A percentile compares a stretch with the other conserved stretches of the same genome.
phyloP scores from a whole-genome alignment of 2,888 invertebrate genomes.

The Zootermopsis nevadensis region DNA sequence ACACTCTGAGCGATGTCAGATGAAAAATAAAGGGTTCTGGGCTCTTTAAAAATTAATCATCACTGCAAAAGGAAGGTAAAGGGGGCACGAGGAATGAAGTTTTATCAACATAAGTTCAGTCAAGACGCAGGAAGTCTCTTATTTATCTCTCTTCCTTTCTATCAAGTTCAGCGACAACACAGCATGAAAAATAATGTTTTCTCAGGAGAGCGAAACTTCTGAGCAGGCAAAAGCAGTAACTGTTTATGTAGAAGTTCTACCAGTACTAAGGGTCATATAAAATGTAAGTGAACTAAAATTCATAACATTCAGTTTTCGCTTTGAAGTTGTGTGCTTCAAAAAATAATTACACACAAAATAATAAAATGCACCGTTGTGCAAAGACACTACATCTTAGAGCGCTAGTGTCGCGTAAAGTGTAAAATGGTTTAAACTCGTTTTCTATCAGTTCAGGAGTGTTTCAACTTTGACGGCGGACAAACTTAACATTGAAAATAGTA shows the following conservation, averaged over 20 bases:
- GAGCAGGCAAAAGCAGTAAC: not conserved
- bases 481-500: too few relatives aligned
- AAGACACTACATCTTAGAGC: too few relatives aligned
- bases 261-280: not conserved
- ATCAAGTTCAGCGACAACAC: not conserved
- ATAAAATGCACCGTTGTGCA: too few relatives aligned
- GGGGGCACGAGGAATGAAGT: not conserved
- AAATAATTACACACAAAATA: not conserved
- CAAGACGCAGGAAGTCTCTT: conserved; percentile 6
- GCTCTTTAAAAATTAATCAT: not conserved
- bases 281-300: not conserved
- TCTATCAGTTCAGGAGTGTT: too few relatives aligned
- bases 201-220: not conserved
- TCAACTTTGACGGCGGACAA: too few relatives aligned
- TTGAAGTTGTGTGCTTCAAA: not conserved
- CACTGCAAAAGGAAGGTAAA: not conserved
- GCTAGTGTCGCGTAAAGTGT: too few relatives aligned
- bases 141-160: not conserved
- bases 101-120: conserved; percentile 5
- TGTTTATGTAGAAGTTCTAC: not conserved
- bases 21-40: not conserved
- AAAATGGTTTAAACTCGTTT: too few relatives aligned
- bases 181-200: not conserved
- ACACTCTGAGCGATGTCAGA: too few relatives aligned
- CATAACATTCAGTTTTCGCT: not conserved